Evolutionary conservation across 1,140 invertebrate genomes (phyloP).

Genomic region (Uloborus diversus): DNA sequence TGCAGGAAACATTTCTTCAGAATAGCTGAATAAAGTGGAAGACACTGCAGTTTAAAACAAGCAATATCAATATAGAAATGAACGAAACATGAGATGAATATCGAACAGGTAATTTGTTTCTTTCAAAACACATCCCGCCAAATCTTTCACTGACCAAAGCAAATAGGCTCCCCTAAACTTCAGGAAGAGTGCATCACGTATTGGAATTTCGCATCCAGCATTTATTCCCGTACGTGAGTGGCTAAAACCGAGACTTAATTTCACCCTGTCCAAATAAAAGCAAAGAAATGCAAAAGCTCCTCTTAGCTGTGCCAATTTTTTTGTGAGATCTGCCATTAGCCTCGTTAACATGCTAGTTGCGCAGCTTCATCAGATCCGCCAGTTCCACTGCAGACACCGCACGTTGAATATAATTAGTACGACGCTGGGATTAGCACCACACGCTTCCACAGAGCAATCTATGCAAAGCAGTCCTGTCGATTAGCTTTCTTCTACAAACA

Average conservation of each 20-base stretch:
- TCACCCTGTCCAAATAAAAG: slow-evolving; percentile 36
- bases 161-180: too few species aligned
- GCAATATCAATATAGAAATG: too few species aligned
- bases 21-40: too few species aligned
- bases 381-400: slow-evolving; percentile 32
- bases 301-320: slow-evolving; percentile 13
- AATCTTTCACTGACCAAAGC: too few species aligned
- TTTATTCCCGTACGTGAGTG: slow-evolving; percentile 49
- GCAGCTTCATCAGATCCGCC: slow-evolving; percentile 47
- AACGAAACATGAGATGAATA: too few species aligned
- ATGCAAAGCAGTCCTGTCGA: slow-evolving; percentile 48
- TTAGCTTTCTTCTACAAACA: slow-evolving; percentile 55
- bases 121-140: too few species aligned
- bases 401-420: slow-evolving; percentile 55
- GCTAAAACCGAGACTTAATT: slow-evolving; percentile 51
- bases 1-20: too few species aligned
- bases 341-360: slow-evolving; percentile 44
- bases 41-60: too few species aligned
- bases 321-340: slow-evolving; percentile 18
- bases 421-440: slow-evolving; percentile 38
- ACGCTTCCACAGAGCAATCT: slow-evolving; percentile 5
- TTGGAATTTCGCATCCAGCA: slow-evolving; percentile 40
- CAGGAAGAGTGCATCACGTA: slow-evolving; percentile 22
- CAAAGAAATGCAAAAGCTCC: slow-evolving; percentile 16
- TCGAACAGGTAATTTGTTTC: too few species aligned